Base-by-base conservation (phyloP, 2,113 vertebrate genomes). In the Syngnathus floridae region DNA sequence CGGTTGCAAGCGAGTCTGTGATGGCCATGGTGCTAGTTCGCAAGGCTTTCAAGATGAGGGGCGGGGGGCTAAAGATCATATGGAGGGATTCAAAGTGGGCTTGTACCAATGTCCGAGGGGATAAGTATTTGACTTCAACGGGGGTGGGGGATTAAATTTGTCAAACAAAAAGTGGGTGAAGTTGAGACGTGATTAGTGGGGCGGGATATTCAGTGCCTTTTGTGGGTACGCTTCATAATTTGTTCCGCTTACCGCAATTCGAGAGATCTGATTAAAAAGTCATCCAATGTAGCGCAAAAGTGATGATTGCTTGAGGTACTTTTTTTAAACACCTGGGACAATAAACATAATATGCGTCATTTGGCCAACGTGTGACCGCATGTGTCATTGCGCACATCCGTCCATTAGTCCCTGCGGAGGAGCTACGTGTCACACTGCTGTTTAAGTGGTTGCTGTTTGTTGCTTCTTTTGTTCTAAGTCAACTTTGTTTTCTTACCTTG, bases 81-180 rank as follows among this genome's bases (percentile, higher is more conserved):
- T 72, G 74, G 65, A 77, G 64, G 65, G 67, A 72, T 61, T 51
- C 35, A 83, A 77, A 86, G 80, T 74, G 75, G 69, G 73, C 81
- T 86, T 81, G 84, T 83, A 73, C 57, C 60, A 46, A 66, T 73
- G 67, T 79, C 74, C 60, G 45, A 38, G 52, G 21, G 9, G 59
- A 60, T 61, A 38, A 61, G 56, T 57, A 45, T 63, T 70, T 51
- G 64, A 7, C 16, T 10, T 9, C 14, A 43, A 61, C 37, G 59
- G 76, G 75, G 35, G 62, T 52, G 9, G 12, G 6, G 14, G 8
- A 36, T 21, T 4, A 19, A 65, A 70, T 79, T 65, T 67, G 37
- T 65, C 56, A 65, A 51, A 70, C 73, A 78, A 74, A 10, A 43
- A 56, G 41, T 14, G 19, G 16, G 56, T 58, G 58, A 0, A 70